These are phyloP conservation scores for Schrankia costaestrigalis DNA, from an alignment of 2,888 invertebrate genomes.

Conservation along the genomic window DNA sequence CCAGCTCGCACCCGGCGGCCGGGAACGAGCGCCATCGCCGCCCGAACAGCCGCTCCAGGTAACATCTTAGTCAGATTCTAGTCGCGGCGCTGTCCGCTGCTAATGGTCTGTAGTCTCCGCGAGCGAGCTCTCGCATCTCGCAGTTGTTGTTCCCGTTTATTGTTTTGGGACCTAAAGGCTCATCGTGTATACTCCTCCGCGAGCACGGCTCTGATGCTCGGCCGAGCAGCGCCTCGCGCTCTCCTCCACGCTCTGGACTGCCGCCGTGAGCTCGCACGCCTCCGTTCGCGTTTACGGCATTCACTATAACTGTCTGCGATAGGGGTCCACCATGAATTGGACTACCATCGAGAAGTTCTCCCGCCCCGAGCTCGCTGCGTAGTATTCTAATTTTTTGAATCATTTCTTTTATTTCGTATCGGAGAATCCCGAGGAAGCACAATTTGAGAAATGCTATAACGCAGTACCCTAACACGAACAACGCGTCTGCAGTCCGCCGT, in stretches of 20 bases:
- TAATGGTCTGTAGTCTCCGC: constrained; percentile 74
- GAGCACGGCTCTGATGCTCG: constrained; percentile 71
- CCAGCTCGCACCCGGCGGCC: constrained; percentile 63
- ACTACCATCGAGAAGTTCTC: constrained; percentile 70
- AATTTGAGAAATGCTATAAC: constrained; percentile 93
- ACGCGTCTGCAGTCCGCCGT: constrained; percentile 88
- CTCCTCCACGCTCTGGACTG: constrained; percentile 79
- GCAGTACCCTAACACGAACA: constrained; percentile 92
- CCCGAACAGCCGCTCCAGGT: constrained; percentile 86
- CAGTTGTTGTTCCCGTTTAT: constrained; percentile 89
- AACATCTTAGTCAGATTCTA: constrained; percentile 88
- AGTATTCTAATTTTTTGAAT: constrained; percentile 93
- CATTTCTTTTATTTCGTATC: constrained; percentile 94
- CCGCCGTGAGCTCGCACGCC: constrained; percentile 80
- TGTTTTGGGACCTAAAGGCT: constrained; percentile 81
- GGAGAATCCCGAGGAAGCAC: constrained; percentile 92
- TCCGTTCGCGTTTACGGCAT: constrained; percentile 80
- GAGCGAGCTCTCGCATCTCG: constrained; percentile 87
- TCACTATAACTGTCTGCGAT: constrained; percentile 72
- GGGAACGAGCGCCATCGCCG: constrained; percentile 79
- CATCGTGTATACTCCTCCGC: constrained; percentile 67
- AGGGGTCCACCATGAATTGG: constrained; percentile 72
- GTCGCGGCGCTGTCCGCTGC: constrained; percentile 78
- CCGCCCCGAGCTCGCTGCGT: constrained; percentile 83
- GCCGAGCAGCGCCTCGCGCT: constrained; percentile 80